These are phyloP conservation scores for Xenops minutus DNA, from an alignment of 2,797 vertebrate species.

Conservation along the genomic window DNA sequence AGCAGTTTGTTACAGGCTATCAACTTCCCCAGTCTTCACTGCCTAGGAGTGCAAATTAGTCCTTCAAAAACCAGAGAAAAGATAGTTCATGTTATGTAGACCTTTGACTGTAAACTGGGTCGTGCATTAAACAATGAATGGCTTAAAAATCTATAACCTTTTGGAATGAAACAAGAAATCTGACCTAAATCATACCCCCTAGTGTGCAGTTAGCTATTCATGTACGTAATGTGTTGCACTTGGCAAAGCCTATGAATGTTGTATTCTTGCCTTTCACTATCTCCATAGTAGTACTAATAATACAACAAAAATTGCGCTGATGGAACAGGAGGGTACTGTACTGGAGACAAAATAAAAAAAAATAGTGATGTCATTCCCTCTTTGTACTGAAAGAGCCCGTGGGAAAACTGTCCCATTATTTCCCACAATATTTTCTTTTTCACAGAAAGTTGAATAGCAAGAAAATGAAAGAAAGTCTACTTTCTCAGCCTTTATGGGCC, in stretches of 20 bases:
- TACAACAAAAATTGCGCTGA: conserved; percentile 65
- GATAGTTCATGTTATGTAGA: neutral
- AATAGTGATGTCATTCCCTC: conserved; percentile 18
- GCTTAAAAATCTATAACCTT: conserved; percentile 51
- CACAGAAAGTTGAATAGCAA: neutral
- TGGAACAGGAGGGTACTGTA: conserved; percentile 64
- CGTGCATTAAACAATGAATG: neutral
- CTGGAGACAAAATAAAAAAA: conserved; percentile 41
- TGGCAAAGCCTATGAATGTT: conserved; percentile 8
- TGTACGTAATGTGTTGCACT: conserved; percentile 36
- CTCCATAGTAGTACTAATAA: conserved; percentile 58
- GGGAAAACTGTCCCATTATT: conserved; percentile 60
- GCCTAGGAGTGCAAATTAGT: neutral
- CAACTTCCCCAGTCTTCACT: neutral
- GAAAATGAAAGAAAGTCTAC: neutral
- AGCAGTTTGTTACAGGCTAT: neutral
- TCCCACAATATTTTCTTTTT: conserved; percentile 57
- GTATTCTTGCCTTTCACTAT: conserved; percentile 61
- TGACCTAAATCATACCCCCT: conserved; percentile 63
- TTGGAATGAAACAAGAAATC: conserved; percentile 60
- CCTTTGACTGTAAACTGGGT: neutral
- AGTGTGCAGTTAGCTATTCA: conserved; percentile 56
- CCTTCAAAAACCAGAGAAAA: neutral
- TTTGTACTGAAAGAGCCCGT: conserved; percentile 36
- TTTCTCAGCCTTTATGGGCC: neutral